Evolutionary conservation across 1,140 invertebrate species (phyloP).

Genomic region (Papilio polyxenes): DNA sequence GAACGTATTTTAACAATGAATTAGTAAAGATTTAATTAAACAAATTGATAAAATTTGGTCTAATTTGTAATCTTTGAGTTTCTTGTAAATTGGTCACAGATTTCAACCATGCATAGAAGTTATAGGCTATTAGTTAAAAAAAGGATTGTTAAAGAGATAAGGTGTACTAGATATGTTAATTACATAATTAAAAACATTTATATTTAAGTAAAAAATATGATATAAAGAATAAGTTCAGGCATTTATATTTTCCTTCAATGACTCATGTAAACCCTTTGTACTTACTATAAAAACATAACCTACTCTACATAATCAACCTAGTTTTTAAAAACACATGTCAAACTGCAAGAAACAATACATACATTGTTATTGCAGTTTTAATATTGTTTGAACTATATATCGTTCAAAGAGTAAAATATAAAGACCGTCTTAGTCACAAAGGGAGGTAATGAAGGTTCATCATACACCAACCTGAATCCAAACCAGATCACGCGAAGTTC

Average conservation of each 20-base stretch:
- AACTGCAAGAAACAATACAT: background rate
- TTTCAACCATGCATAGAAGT: no score
- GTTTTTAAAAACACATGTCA: background rate
- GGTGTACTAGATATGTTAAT: no score
- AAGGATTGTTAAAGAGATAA: background rate
- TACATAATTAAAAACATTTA: no score
- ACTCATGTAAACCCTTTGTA: background rate
- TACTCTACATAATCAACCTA: background rate
- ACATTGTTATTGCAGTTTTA: no score
- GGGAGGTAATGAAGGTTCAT: background rate
- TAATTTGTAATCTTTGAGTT: no score
- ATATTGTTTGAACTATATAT: no score
- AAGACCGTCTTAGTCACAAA: background rate
- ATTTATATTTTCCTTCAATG: background rate
- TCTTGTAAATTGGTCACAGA: no score
- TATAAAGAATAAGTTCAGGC: background rate
- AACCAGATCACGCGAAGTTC: background rate
- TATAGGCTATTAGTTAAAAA: background rate
- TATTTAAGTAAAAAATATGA: background rate
- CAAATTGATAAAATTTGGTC: no score
- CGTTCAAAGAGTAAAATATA: background rate
- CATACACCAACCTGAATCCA: background rate
- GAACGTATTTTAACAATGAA: background rate
- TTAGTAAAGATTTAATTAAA: background rate
- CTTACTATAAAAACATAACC: conserved; percentile 5